Evolutionary conservation across 2,888 invertebrate species (phyloP).

Genomic region (Mechanitis messenoides): DNA sequence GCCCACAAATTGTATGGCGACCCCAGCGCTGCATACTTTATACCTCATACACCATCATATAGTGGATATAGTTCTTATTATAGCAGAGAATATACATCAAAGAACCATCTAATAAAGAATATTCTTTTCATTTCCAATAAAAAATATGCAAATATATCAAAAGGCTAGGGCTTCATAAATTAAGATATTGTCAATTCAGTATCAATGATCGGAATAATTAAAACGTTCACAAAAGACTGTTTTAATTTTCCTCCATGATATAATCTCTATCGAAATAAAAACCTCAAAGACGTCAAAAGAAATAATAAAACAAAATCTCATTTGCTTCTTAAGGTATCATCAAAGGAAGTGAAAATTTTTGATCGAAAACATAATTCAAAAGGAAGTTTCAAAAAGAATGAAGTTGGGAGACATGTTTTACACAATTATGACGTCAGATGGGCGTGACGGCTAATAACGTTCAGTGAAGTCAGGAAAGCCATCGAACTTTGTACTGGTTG

Average conservation of each 20-base stretch:
- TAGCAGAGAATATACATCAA: no score
- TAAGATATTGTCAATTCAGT: neutral
- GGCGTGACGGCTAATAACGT: conserved; percentile 49
- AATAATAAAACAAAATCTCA: conserved; percentile 62
- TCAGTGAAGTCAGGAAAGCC: conserved; percentile 29
- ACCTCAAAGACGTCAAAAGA: conserved; percentile 56
- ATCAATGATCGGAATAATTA: conserved; percentile 22
- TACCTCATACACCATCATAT: conserved; percentile 39
- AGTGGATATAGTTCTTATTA: neutral
- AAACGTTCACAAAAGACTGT: conserved; percentile 26
- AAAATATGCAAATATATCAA: neutral
- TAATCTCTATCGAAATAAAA: conserved; percentile 21
- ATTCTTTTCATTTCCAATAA: neutral
- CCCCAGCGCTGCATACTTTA: conserved; percentile 67
- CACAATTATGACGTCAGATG: conserved; percentile 66
- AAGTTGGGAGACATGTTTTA: conserved; percentile 48
- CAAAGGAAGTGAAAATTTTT: conserved; percentile 57
- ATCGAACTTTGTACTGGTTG: conserved; percentile 22
- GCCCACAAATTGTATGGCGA: conserved; percentile 65
- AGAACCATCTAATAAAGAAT: no score
- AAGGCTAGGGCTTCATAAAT: conserved; percentile 4
- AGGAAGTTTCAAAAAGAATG: conserved; percentile 51
- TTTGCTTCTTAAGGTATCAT: conserved; percentile 51
- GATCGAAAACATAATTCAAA: conserved; percentile 68
- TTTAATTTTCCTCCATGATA: conserved; percentile 33